Base-by-base conservation (phyloP, 2,797 vertebrate genomes). In the Enteromius argenteus region DNA sequence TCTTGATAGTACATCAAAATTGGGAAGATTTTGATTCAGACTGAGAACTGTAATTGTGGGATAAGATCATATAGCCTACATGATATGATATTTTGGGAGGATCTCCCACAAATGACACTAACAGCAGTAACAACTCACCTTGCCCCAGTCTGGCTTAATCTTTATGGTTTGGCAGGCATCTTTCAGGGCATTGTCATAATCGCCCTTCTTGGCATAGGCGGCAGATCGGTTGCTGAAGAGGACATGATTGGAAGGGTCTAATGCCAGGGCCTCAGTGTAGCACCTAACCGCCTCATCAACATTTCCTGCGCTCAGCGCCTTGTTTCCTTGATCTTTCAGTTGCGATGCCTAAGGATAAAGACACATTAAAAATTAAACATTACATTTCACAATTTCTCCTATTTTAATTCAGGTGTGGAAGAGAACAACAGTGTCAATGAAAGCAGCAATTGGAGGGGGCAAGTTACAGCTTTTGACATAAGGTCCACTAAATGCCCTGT, bases 71-170 rank as follows among this genome's bases (percentile, higher is more conserved):
- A 5, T 37, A 37, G 35, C 35, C 35, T 37, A 37, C 49, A 51
- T 51, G 49, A 51, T 17, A 51, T 19, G 5, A 51, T 7, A 51
- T 51, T 51, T 7, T 19, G 49, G 17, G 6, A 51, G 49, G 17
- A 51, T 53, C 51, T 21, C 51, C 51, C 19, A 53, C 6, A 53
- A 53, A 6, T 21, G 3, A 21, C 30, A 79, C 37, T 71, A 56
- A 35, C 32, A 60, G 37, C 32, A 39, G 32, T 3, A 49, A 21
- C 2, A 68, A 71, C 21, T 89, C 53, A 99, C 97, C 96, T 98
- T 99, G 87, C 96, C 97, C 98, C 98, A 99, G 88, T 99, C 97
- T 0, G 98, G 96, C 84, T 98, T 98, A 32, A 99, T 93, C 93
- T 97, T 96, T 42, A 98, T 94, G 1, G 97, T 98, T 88, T 96